These are phyloP conservation scores for Threskiornis aethiopicus DNA, from an alignment of 2,797 vertebrate species.

Conservation along the genomic window DNA sequence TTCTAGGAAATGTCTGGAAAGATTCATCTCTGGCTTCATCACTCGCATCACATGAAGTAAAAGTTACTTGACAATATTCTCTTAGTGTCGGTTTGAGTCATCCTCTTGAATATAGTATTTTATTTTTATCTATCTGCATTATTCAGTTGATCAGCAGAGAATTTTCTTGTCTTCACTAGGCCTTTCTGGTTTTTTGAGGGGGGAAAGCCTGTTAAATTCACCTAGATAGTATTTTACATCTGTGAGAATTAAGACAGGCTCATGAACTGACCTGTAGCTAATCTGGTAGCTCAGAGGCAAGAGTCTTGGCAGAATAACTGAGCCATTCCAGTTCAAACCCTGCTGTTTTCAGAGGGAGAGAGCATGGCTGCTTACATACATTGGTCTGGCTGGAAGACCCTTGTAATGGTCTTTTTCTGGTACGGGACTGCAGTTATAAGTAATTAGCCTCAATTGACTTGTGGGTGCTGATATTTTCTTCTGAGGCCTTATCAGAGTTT, in stretches of 20 bases:
- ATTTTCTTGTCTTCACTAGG: neutral
- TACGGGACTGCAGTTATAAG: neutral
- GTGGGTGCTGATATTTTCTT: neutral
- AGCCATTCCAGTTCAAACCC: neutral
- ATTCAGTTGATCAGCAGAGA: neutral
- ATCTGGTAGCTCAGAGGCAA: neutral
- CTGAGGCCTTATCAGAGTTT: neutral
- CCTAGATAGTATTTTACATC: neutral
- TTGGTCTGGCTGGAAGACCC: neutral
- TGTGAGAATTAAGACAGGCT: neutral
- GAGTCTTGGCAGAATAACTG: neutral
- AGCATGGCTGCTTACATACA: fast-evolving
- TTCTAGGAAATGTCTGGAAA: neutral
- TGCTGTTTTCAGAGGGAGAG: neutral
- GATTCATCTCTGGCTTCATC: neutral
- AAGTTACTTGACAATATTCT: neutral
- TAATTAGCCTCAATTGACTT: neutral
- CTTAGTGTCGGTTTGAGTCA: neutral
- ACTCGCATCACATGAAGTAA: neutral
- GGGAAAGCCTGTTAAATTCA: neutral
- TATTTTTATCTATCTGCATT: neutral
- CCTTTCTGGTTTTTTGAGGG: neutral
- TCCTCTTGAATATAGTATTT: neutral
- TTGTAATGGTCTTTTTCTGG: neutral
- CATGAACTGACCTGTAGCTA: neutral